Base-by-base conservation (phyloP, 1,140 invertebrate genomes). In the Trachymyrmex septentrionalis region DNA sequence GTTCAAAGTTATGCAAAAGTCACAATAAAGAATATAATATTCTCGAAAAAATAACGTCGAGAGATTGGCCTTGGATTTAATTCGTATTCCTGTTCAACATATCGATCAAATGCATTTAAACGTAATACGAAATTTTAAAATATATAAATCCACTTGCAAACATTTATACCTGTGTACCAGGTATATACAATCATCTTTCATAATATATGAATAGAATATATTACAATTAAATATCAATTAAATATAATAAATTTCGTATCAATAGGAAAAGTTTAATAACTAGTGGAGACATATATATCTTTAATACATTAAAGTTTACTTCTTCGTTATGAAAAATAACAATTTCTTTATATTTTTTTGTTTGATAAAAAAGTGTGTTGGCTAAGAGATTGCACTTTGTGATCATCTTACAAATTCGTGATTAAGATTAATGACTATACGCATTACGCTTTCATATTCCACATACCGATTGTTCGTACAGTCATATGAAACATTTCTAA, bases 331-430 rank as follows among this genome's bases (percentile, higher is more conserved):
- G 94, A 95, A 95, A 95, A 95, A 95, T 95, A 95, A 95, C 94
- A 95, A 95, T 95, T 94, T 95, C 91, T 95, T 94, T 94, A 92
- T 94, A 94, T 88, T 90, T 91, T 93, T 92, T 92, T 91, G 63
- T 91, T 92, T 92, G 90, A 94, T 95, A 95, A 94, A 95, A 93
- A 94, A 95, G 92, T 95, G 93, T 93, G 92, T 94, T 94, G 93
- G 93, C 94, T 95, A 95, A 95, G 93, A 95, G 95, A 95, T 95
- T 95, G 95, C 95, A 95, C 95, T 95, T 95, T 94, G 94, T 95
- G 95, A 95, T 95, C 93, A 93, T 95, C 92, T 94, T 94, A 95
- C 92, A 93, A 94, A 94, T 91, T 94, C 92, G 92, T 92, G 73
- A 89, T 88, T 92, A 88, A 92, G 87, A 90, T 87, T 89, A 88